Conservation (phyloP, 2,797 vertebrate genomes). For the Chaenodraco wilsoni region DNA sequence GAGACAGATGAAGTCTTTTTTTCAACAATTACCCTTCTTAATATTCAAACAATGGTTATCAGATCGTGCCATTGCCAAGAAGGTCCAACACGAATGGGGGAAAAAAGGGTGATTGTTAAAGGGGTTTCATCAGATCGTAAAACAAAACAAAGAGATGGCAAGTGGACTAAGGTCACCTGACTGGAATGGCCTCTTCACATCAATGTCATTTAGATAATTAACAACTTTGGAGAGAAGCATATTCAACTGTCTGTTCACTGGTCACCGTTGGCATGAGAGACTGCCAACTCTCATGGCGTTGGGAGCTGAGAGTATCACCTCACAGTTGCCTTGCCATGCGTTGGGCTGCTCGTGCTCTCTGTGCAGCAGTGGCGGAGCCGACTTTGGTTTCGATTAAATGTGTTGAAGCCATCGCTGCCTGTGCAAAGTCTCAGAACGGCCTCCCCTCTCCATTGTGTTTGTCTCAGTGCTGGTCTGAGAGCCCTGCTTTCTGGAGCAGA, state of each 20-base stretch:
- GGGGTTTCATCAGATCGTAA: slow-evolving; percentile 54
- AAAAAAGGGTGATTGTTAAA: slow-evolving; percentile 45
- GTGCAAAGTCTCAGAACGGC: slow-evolving; percentile 78
- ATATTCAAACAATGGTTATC: slow-evolving; percentile 60
- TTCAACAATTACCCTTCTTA: slow-evolving; percentile 50
- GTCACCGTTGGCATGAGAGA: slow-evolving; percentile 80
- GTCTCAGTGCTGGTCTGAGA: slow-evolving; percentile 85
- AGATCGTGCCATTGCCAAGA: slow-evolving; percentile 46
- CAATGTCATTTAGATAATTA: slow-evolving; percentile 83
- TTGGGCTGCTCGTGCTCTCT: slow-evolving; percentile 74
- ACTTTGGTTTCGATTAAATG: slow-evolving; percentile 81
- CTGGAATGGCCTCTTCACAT: slow-evolving; percentile 79
- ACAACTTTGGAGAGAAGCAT: slow-evolving; percentile 85
- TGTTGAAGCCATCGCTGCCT: slow-evolving; percentile 82
- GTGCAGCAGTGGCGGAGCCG: slow-evolving; percentile 77
- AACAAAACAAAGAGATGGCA: slow-evolving; percentile 73
- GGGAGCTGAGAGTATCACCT: slow-evolving; percentile 79
- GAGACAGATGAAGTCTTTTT: slow-evolving; percentile 47
- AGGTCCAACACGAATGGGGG: slow-evolving; percentile 38
- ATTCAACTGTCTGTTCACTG: slow-evolving; percentile 82
- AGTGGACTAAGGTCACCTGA: slow-evolving; percentile 74
- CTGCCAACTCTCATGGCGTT: slow-evolving; percentile 84
- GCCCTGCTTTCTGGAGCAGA: slow-evolving; percentile 85
- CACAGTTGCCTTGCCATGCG: slow-evolving; percentile 83
- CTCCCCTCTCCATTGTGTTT: slow-evolving; percentile 79